phyloP scores from a whole-genome alignment of 2,888 invertebrate genomes.

The Antheraea yamamai region DNA sequence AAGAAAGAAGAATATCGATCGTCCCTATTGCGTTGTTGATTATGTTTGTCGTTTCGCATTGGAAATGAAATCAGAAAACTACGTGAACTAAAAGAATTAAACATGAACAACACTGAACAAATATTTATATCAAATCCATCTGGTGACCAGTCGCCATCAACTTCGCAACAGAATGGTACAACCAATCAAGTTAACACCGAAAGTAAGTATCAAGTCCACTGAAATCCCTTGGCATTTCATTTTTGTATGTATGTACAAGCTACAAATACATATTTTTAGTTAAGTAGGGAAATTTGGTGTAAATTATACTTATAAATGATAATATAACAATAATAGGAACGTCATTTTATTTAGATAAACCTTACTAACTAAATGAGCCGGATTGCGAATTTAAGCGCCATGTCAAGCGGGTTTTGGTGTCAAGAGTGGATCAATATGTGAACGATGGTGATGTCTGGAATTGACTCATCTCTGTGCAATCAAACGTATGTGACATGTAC shows the following conservation, averaged over 20 bases:
- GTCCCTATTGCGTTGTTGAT: not conserved
- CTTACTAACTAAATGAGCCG: no score
- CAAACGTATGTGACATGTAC: no score
- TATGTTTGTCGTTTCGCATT: not conserved
- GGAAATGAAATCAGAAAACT: not conserved
- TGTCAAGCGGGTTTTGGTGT: no score
- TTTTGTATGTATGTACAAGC: not conserved
- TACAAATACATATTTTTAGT: not conserved
- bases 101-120: constrained; percentile 52
- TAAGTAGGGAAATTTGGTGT: not conserved
- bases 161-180: constrained; percentile 30
- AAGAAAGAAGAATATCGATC: no score
- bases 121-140: constrained; percentile 44
- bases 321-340: no score
- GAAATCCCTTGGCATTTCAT: not conserved
- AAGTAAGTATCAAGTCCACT: constrained; percentile 37
- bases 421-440: no score
- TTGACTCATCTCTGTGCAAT: no score
- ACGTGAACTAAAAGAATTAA: constrained; percentile 13
- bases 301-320: not conserved
- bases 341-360: no score
- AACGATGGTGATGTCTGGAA: no score
- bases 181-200: constrained; percentile 41
- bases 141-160: constrained; percentile 27
- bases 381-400: no score